Evolutionary conservation across 64 coral and sea anemone species (phyloP), one percentile per base, ranked within the genome.

Genomic region (Porites lutea): DNA sequence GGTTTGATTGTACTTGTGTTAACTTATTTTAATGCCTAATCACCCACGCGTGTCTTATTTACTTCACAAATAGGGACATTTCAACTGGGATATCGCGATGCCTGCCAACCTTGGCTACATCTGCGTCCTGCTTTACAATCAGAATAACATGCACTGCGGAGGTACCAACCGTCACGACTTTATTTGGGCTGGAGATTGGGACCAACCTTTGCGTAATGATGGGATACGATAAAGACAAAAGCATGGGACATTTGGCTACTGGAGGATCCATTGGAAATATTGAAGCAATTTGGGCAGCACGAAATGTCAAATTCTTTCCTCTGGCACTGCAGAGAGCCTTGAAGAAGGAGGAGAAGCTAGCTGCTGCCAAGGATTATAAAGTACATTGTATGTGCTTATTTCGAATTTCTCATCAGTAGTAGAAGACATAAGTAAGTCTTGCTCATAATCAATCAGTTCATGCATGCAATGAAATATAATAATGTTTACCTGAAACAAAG

Each of bases 81-180:
- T 96, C 78, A 78, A 75, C 61, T 96, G 95, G 95, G 95, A 96
- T 10, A 92, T 86, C 6, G 86, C 68, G 3, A 88, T 96, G 71
- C 85, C 95, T 43, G 86, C 95, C 44, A 88, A 96, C 23, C 95
- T 96, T 48, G 95, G 95, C 48, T 96, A 93, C 49, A 89, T 96
- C 37, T 71, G 79, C 11, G 86, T 86, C 1, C 52, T 96, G 72
- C 43, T 96, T 18, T 96, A 88, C 61, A 96, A 96, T 77, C 85
- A 88, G 51, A 96, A 96, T 79, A 96, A 96, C 86, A n/a, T 96
- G 86, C 8, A 65, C 78, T 13, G 72, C 87, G 13, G 95, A 96
- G 51, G 85, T 79, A 19, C 75, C 85, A 7, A 89, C 84, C 14
- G 90, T 96, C 2, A 96, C 90, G 13, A 96, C 86, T 19, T 74